Conservation (phyloP, 2,113 vertebrate species). For the Tiliqua scincoides region DNA sequence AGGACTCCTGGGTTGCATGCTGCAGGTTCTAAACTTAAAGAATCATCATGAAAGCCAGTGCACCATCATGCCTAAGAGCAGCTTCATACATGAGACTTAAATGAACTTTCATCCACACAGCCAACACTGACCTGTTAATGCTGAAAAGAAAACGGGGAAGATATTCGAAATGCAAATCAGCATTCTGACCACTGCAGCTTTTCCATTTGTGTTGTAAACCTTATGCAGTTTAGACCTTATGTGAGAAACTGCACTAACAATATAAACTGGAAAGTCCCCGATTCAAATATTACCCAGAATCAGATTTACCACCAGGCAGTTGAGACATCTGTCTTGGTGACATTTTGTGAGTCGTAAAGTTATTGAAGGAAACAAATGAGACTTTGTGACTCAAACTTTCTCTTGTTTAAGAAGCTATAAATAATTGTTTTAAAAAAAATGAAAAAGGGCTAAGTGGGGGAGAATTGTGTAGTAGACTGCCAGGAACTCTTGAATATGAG, state of each 20-base stretch:
- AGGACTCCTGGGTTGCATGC: conserved; percentile 33
- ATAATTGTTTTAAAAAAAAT: background rate
- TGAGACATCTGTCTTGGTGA: background rate
- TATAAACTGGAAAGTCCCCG: background rate
- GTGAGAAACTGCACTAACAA: background rate
- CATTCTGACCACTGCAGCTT: background rate
- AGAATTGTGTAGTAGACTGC: no score
- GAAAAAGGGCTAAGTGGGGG: background rate
- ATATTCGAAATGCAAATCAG: background rate
- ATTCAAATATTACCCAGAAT: background rate
- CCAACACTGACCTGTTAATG: background rate
- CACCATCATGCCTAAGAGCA: background rate
- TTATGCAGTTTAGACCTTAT: background rate
- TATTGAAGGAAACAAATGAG: background rate
- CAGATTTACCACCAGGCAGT: background rate
- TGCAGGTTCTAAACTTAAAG: conserved; percentile 50
- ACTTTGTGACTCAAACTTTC: background rate
- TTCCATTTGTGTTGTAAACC: background rate
- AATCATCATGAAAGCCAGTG: conserved; percentile 27
- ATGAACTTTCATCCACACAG: background rate
- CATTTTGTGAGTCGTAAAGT: background rate
- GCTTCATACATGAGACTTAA: background rate
- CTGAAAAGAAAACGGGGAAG: background rate
- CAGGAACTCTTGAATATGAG: no score
- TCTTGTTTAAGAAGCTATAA: background rate